Evolutionary conservation across 1,140 invertebrate genomes (phyloP), one percentile per base, ranked within the genome.

Genomic region (Achatina immaculata): DNA sequence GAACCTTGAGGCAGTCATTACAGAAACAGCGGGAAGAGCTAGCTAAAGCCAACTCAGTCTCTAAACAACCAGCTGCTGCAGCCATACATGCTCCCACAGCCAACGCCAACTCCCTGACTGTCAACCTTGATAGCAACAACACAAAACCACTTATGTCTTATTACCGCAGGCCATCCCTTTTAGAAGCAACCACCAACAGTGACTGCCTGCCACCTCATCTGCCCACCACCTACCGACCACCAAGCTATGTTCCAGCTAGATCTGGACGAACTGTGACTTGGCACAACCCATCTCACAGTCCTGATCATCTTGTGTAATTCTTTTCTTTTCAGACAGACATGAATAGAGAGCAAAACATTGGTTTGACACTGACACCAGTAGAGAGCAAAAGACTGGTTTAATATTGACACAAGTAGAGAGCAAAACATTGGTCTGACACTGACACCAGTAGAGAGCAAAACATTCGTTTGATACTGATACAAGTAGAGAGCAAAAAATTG

Each of bases 1-100:
- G 88, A 76, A 90, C 89, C 9, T 79, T 90, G 48, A 80, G 89
- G 76, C 87, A 88, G 80, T 89, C 89, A 7, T 78, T 90, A 51
- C 87, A 89, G 82, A 89, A 86, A 74, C 88, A 89, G 69, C 81
- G 86, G 38, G 86, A 89, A 69, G 82, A 82, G 42, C 81, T 84
- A 69, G 45, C 80, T 51, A 81, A 82, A 3, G 69, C 66, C 4
- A 85, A 84, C 65, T 84, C 83, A 9, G 45, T 83, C 11, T 66
- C 40, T 7, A 86, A 86, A 48, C 68, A 75, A 36, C 65, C 74
- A 34, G 38, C n/a, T 66, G 34, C 55, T 69, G 0, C 51, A 65
- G 21, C 66, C 42, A 19, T 36, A 9, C 65, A 28, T 21, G 40
- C 76, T 31, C 66, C 81, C 21, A 58, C 55, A 4, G n/a, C 4